Evolutionary conservation across 1,140 invertebrate genomes (phyloP).

Genomic region (Penaeus vannamei): DNA sequence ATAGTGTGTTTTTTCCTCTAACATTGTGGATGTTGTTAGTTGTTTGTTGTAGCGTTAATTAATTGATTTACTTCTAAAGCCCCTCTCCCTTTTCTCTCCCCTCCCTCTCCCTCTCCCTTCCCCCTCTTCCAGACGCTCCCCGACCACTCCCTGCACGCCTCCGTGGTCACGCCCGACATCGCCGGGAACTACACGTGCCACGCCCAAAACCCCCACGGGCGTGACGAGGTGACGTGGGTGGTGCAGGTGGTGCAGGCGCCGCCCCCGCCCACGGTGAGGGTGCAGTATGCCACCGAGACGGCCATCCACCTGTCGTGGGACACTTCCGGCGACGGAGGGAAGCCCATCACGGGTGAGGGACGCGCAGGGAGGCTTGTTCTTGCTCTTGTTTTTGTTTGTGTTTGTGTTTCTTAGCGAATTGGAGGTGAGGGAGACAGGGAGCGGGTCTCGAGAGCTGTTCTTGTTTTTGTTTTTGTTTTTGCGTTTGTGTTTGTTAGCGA

Average conservation of each 20-base stretch:
- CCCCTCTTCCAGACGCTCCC: constrained; percentile 23
- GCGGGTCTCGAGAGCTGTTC: too few species aligned
- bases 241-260: constrained; percentile 61
- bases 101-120: neutral
- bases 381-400: too few species aligned
- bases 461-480: too few species aligned
- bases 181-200: constrained; percentile 72
- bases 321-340: constrained; percentile 52
- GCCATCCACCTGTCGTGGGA: constrained; percentile 64
- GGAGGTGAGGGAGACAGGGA: too few species aligned
- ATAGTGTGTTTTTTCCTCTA: too few species aligned
- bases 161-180: constrained; percentile 65
- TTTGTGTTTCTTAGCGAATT: too few species aligned
- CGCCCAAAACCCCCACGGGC: constrained; percentile 69
- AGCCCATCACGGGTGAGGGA: constrained; percentile 62
- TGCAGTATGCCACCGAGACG: constrained; percentile 63
- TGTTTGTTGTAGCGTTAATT: too few species aligned
- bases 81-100: neutral
- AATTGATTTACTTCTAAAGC: too few species aligned
- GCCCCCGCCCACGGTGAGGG: constrained; percentile 54
- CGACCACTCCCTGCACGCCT: constrained; percentile 58
- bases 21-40: too few species aligned
- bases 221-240: constrained; percentile 55
- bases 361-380: neutral
- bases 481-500: too few species aligned